Evolutionary conservation across 2,113 vertebrate species (phyloP), one percentile per base, ranked within the genome.

Genomic region (Myrmecophaga tridactyla): DNA sequence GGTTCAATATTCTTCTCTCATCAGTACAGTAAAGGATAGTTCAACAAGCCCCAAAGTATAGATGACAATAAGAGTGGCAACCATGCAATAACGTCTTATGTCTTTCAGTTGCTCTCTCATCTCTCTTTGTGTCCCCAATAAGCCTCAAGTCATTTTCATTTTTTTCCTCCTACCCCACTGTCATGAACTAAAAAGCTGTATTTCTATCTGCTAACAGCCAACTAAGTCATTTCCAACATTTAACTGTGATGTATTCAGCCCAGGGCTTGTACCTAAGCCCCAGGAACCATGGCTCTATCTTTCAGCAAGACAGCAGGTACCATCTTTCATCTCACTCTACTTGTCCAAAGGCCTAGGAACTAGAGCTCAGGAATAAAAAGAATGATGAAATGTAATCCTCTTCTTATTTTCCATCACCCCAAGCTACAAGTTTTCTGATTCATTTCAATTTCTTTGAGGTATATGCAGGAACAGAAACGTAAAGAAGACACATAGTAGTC

Each of bases 401-500:
- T 60, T 89, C 13, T 41, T 90, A 60, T 85, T 95, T 91, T 77
- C 25, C 21, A 34, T 86, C 75, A 51, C 77, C 31, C 15, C 46
- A n/a, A 51, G 58, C 43, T 73, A 43, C 6, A 48, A 53, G n/a
- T 77, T 96, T 95, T 91, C 56, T 96, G 89, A 97, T 96, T 90
- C 67, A 25, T 85, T 96, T 92, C 25, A 94, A 14, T 93, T 82
- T 96, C 93, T 95, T 62, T 69, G 85, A 89, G 86, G 17, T 72
- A 95, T 82, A 95, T 92, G 96, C 95, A 96, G 48, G 46, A 27
- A 93, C 0, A 80, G 63, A 96, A 86, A 86, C 63, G 95, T 97
- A 23, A 34, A 6, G 87, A 96, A 96, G 92, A 94, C 67, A 80
- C 1, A 13, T 18, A 51, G 65, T 75, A 80, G 83, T 80, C 89